phyloP scores from a whole-genome alignment of 2,888 invertebrate genomes.

The Cheilosia scutellata region DNA sequence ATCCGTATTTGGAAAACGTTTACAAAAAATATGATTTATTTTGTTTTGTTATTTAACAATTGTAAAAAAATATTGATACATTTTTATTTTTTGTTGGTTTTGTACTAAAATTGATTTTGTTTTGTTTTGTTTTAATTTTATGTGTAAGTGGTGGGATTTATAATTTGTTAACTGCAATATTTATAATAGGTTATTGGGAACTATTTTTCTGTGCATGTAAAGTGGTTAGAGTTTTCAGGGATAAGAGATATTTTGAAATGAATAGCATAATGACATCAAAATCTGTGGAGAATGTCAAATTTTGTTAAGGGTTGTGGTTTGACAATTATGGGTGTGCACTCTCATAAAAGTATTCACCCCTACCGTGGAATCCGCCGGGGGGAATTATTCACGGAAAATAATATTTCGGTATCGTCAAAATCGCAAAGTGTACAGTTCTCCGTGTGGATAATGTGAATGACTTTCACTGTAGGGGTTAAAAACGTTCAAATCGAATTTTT shows the following conservation, averaged over 20 bases:
- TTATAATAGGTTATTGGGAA: not conserved
- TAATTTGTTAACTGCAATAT: conserved; percentile 10
- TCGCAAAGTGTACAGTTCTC: no score
- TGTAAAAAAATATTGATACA: conserved; percentile 57
- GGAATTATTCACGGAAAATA: no score
- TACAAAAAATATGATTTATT: conserved; percentile 48
- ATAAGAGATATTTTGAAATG: not conserved
- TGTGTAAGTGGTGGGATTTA: conserved; percentile 64
- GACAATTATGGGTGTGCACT: no score
- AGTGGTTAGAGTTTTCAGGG: not conserved
- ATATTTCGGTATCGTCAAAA: no score
- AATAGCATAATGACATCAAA: no score
- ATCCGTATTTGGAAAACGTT: not conserved
- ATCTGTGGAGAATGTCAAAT: no score
- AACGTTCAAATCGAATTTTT: no score
- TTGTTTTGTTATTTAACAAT: conserved; percentile 19
- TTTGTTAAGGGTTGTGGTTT: no score
- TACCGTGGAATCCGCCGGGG: no score
- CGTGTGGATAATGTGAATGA: no score
- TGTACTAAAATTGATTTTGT: conserved; percentile 49
- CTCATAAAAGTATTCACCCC: no score
- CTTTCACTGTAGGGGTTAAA: no score
- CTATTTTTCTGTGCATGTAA: not conserved
- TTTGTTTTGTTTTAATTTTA: conserved; percentile 24
- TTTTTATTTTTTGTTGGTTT: conserved; percentile 46